These are phyloP conservation scores for Smittia sp. DNA, from an alignment of 2,888 invertebrate genomes.

Conservation along the genomic window DNA sequence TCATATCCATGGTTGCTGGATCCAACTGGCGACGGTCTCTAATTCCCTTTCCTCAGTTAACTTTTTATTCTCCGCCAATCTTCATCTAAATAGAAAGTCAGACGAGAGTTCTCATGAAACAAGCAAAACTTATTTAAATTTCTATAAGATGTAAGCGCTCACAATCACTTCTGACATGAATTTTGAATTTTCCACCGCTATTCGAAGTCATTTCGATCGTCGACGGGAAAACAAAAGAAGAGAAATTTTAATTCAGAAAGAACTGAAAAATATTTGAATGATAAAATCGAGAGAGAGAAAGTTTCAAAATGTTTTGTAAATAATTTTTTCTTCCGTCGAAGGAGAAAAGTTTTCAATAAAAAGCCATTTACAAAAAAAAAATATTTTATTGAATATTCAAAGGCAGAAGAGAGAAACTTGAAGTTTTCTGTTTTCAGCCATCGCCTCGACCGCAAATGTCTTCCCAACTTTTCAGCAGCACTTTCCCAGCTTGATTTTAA, in stretches of 20 bases:
- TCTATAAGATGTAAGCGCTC: constrained; percentile 1
- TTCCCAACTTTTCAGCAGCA: not conserved
- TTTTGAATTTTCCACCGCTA: not conserved
- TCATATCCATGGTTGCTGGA: constrained; percentile 94
- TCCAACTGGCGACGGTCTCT: constrained; percentile 82
- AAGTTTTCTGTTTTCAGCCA: constrained; percentile 14
- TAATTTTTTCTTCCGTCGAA: not conserved
- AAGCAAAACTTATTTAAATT: constrained; percentile 11
- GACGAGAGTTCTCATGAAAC: not conserved
- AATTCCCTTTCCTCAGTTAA: not conserved
- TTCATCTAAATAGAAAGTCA: constrained; percentile 15
- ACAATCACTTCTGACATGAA: not conserved
- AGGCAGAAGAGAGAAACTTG: not conserved
- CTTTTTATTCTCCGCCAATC: not conserved
- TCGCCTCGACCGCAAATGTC: constrained; percentile 20
- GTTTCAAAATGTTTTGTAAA: constrained; percentile 20
- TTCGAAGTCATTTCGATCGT: not conserved
- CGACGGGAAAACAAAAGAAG: not conserved
- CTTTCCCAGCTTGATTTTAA: constrained; percentile 14
- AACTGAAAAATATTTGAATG: constrained; percentile 7
- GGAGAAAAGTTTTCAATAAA: constrained; percentile 22
- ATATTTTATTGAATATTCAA: constrained; percentile 19
- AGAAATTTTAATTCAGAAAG: not conserved
- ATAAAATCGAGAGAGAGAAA: constrained; percentile 14
- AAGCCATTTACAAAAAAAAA: not conserved